A percentile compares a stretch with the other conserved stretches of the same genome.
These are phyloP conservation scores for Mormyrus proboscirostris DNA, from an alignment of 2,797 vertebrate genomes.

Conservation along the genomic window DNA sequence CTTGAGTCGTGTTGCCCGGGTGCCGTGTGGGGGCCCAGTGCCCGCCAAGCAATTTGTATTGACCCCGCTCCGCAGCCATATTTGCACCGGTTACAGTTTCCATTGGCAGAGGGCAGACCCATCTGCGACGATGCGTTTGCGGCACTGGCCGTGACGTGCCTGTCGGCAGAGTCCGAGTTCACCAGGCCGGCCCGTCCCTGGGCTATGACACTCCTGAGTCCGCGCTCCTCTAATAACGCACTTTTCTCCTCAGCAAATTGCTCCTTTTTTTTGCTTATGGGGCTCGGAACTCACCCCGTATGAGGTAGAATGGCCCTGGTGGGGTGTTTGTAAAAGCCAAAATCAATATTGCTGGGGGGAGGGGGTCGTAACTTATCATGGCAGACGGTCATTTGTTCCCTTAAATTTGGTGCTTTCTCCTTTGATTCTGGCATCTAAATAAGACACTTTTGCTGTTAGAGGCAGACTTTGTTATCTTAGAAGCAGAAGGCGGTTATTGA, in stretches of 20 bases:
- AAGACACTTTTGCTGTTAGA: not conserved
- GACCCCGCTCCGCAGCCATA: conserved; percentile 42
- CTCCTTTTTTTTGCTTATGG: not conserved
- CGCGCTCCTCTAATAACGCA: not conserved
- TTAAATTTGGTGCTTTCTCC: not conserved
- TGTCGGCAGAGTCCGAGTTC: conserved; percentile 27
- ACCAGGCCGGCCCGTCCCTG: conserved; percentile 33
- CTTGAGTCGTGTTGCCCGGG: not conserved
- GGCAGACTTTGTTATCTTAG: not conserved
- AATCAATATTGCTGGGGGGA: not conserved
- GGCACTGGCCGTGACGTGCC: conserved; percentile 34
- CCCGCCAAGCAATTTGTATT: conserved; percentile 44
- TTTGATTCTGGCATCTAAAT: not conserved
- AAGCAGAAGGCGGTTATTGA: conserved; percentile 13
- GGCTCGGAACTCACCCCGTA: not conserved
- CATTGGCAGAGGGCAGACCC: conserved; percentile 44
- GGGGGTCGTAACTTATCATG: not conserved
- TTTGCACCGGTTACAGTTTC: conserved; percentile 47
- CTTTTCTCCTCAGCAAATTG: not conserved
- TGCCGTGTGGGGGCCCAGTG: conserved; percentile 42
- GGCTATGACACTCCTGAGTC: not conserved
- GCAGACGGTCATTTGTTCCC: not conserved
- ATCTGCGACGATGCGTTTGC: conserved; percentile 52
- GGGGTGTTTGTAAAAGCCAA: not conserved
- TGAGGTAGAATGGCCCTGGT: not conserved